Percentiles rank a stretch among this genome's conserved stretches.
Evolutionary conservation across 2,797 vertebrate genomes (phyloP).

Genomic region (Tamandua tetradactyla): DNA sequence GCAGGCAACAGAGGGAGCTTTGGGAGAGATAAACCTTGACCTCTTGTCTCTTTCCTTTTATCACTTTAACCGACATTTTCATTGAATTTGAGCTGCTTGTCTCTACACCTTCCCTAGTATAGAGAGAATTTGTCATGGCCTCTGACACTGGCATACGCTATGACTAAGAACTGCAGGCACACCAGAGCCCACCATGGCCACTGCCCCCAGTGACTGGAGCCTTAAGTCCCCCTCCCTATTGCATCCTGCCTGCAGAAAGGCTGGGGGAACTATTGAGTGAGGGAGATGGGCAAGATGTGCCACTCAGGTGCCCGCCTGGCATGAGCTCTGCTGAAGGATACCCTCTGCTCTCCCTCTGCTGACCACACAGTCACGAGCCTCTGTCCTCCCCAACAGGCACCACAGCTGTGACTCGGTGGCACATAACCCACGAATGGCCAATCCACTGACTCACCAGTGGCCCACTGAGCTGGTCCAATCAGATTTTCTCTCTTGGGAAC

Average conservation of each 20-base stretch:
- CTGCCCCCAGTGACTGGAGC: too few species aligned
- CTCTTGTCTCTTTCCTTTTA: background rate
- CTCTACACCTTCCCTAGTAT: background rate
- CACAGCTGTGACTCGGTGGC: background rate
- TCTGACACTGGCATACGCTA: background rate
- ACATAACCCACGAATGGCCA: background rate
- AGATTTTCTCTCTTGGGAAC: background rate
- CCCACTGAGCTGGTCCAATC: background rate
- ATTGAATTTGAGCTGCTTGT: background rate
- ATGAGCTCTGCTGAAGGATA: background rate
- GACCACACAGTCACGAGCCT: fast-evolving
- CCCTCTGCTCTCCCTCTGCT: too few species aligned
- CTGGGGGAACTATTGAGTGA: background rate
- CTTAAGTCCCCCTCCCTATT: fast-evolving
- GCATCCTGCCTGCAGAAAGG: background rate
- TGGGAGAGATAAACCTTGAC: background rate
- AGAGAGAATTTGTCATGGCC: too few species aligned
- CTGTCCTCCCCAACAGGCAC: background rate
- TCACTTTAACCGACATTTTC: background rate
- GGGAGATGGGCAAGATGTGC: background rate
- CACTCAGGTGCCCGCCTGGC: background rate
- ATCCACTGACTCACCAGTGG: background rate
- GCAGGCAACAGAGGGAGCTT: background rate
- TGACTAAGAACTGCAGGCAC: background rate
- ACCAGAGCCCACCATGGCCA: background rate